phyloP scores from a whole-genome alignment of 2,113 vertebrate genomes.

The Terrapene triunguis region DNA sequence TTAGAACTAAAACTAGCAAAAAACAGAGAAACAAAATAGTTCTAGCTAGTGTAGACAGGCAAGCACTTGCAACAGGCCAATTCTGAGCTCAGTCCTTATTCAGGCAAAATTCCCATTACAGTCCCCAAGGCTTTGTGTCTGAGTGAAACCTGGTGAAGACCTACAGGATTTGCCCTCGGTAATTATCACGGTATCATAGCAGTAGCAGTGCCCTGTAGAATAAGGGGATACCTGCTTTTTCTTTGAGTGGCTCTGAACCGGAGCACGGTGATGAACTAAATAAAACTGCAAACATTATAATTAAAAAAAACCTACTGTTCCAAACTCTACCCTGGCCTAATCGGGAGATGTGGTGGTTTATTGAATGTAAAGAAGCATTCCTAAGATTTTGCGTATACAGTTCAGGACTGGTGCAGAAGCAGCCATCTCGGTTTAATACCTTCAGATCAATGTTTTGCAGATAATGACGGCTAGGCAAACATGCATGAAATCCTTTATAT shows the following conservation, averaged over 20 bases:
- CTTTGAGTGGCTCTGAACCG: slow-evolving; percentile 51
- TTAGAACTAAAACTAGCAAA: slow-evolving; percentile 34
- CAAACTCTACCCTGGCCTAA: slow-evolving; percentile 45
- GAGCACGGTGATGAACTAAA: slow-evolving; percentile 4
- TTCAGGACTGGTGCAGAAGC: slow-evolving; percentile 70
- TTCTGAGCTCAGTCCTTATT: neutral
- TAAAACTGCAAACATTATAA: slow-evolving; percentile 36
- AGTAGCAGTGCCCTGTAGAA: slow-evolving; percentile 31
- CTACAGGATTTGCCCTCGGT: neutral
- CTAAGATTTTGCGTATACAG: slow-evolving; percentile 57
- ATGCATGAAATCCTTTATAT: slow-evolving; percentile 57
- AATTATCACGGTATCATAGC: slow-evolving; percentile 13
- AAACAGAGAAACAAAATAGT: neutral
- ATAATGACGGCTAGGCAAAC: slow-evolving; percentile 50
- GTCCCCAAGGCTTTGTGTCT: neutral
- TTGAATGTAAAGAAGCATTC: slow-evolving; percentile 52
- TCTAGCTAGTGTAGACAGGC: neutral
- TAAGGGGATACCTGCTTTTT: neutral
- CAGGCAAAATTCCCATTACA: slow-evolving; percentile 26
- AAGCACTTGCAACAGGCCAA: neutral
- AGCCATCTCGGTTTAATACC: slow-evolving; percentile 41
- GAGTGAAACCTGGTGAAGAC: neutral
- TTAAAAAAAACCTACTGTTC: neutral
- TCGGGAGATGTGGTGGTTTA: slow-evolving; percentile 32
- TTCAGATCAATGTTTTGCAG: slow-evolving; percentile 55